Evolutionary conservation across 2,888 invertebrate species (phyloP).

Genomic region (Frankliniella intonsa): DNA sequence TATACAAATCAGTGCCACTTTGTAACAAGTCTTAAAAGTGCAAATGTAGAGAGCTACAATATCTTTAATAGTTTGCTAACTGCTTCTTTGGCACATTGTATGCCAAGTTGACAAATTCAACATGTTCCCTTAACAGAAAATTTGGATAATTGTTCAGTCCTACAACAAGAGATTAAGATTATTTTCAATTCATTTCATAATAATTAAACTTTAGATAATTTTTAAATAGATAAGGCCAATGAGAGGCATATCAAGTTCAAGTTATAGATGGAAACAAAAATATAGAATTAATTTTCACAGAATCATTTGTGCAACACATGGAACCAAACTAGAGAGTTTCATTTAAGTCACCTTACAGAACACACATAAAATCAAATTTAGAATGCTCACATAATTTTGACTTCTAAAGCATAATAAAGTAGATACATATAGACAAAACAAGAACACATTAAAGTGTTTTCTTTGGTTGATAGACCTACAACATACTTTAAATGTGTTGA

Average conservation of each 20-base stretch:
- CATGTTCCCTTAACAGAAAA: too few relatives aligned
- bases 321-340: neutral
- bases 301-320: neutral
- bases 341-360: neutral
- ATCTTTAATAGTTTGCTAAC: neutral
- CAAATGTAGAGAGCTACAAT: slow-evolving; percentile 13
- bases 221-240: neutral
- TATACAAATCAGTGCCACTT: slow-evolving; percentile 13
- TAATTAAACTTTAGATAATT: too few relatives aligned
- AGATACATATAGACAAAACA: neutral
- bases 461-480: neutral
- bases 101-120: neutral
- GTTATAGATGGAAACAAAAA: too few relatives aligned
- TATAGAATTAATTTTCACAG: neutral
- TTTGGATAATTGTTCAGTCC: too few relatives aligned
- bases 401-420: neutral
- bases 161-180: neutral
- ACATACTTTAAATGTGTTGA: neutral
- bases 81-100: slow-evolving; percentile 4
- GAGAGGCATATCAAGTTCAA: neutral
- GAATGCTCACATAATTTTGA: too few relatives aligned
- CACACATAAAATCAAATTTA: too few relatives aligned
- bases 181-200: neutral
- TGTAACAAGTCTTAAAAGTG: neutral
- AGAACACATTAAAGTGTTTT: neutral